phyloP scores from a whole-genome alignment of 1,140 invertebrate species.

The Linepithema humile region DNA sequence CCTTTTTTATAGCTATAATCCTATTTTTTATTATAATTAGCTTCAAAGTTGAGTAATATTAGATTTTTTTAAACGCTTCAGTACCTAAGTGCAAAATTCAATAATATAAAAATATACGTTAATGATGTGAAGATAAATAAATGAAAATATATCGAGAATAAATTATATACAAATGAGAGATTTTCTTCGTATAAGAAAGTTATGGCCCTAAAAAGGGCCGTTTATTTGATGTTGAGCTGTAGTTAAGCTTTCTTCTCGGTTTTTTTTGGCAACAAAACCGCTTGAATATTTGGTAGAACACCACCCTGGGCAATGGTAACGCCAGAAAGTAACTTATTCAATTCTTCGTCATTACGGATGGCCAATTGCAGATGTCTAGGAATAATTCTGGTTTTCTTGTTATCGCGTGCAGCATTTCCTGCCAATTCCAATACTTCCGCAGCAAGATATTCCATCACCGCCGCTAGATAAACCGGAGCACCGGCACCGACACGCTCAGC shows the following conservation, averaged over 20 bases:
- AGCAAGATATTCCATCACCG: slow-evolving; percentile 87
- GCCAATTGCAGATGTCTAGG: slow-evolving; percentile 93
- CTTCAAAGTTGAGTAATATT: too few relatives aligned
- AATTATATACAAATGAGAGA: background rate
- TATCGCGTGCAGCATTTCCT: slow-evolving; percentile 92
- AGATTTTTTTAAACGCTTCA: too few relatives aligned
- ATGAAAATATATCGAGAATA: too few relatives aligned
- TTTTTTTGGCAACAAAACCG: too few relatives aligned
- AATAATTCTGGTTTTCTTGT: slow-evolving; percentile 91
- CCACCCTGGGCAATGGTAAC: too few relatives aligned
- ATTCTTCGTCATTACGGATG: slow-evolving; percentile 94
- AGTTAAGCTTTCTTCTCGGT: slow-evolving; percentile 68
- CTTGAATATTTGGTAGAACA: too few relatives aligned
- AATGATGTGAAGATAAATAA: too few relatives aligned
- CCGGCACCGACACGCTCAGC: slow-evolving; percentile 89
- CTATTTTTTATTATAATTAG: too few relatives aligned
- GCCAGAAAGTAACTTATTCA: slow-evolving; percentile 92
- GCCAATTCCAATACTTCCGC: slow-evolving; percentile 93
- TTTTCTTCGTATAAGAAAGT: slow-evolving; percentile 61
- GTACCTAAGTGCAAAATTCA: too few relatives aligned
- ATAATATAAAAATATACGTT: too few relatives aligned
- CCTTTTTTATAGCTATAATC: too few relatives aligned
- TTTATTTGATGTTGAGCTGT: background rate
- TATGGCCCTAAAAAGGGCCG: slow-evolving; percentile 70
- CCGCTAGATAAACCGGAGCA: slow-evolving; percentile 90